Evolutionary conservation across 2,888 invertebrate species (phyloP), one percentile per base, ranked within the genome.

Genomic region (Macaria liturata): DNA sequence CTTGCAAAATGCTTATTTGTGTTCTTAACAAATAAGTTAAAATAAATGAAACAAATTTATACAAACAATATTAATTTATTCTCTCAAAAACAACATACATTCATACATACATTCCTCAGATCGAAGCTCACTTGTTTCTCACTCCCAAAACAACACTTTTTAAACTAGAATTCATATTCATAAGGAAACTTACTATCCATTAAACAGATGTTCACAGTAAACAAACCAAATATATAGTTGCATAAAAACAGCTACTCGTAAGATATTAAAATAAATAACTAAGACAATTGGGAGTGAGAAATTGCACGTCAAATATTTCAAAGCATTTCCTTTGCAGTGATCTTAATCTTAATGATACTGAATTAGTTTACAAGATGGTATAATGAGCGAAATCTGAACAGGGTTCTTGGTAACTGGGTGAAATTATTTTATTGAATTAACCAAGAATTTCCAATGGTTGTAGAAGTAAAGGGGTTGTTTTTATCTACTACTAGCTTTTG

Each of bases 11-110:
- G 20, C 20, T 20, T 2, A 20, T 20, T 20, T 20, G 20, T 20
- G 20, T 20, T 20, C 20, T 20, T 20, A 20, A 20, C 20, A 20
- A 20, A 20, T 20, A 20, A 20, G 20, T 20, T 20, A 20, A 20
- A 20, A 32, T 39, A 45, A 53, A 46, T 54, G 52, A 64, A 59
- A 66, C 67, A 66, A 65, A 49, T 20, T 55, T 55, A 48, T 81
- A 83, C 64, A 81, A 84, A 83, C 82, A 80, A 72, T 73, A 76
- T 82, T 81, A 78, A 79, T 83, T 83, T 83, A 83, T 81, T 81
- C 72, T 65, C 72, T 71, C 60, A 59, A 74, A 20, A 20, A 75
- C 71, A 74, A 74, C 59, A 67, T 59, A 65, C 61, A 66, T 68
- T 68, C 69, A 45, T 57, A 49, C 78, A 76, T 57, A 60, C 78